Evolutionary conservation across 2,113 vertebrate genomes (phyloP).

Genomic region (Grantiella picta): DNA sequence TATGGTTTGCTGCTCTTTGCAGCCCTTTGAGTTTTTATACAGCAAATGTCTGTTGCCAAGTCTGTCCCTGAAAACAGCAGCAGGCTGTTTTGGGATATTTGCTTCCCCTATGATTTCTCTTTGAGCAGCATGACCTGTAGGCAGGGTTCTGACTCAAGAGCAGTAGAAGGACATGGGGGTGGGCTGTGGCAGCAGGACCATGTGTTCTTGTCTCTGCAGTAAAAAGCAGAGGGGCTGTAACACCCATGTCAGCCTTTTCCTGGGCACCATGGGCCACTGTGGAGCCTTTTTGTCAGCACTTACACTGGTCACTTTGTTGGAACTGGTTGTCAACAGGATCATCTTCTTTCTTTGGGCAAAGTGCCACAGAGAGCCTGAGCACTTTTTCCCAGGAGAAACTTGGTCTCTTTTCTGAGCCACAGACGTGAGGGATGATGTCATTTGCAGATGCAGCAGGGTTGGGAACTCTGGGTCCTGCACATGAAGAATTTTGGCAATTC

Average conservation of each 20-base stretch:
- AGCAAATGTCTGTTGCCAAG: not conserved
- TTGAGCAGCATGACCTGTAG: not conserved
- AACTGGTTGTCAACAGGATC: not conserved
- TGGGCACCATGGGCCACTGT: not conserved
- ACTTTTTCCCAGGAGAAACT: not conserved
- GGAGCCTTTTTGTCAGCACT: not conserved
- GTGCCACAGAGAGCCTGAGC: not conserved
- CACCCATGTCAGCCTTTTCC: not conserved
- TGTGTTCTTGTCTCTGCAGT: not conserved
- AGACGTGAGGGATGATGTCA: not conserved
- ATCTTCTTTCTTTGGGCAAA: not conserved
- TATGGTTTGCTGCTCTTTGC: not conserved
- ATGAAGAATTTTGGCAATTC: not conserved
- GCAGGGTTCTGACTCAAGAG: not conserved
- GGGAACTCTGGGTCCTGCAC: not conserved
- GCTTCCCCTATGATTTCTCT: not conserved
- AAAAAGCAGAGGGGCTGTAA: not conserved
- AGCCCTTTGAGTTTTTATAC: not conserved
- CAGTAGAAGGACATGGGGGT: not conserved
- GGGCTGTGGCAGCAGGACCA: not conserved
- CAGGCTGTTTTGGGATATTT: not conserved
- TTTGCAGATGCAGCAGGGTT: not conserved
- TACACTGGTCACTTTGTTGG: not conserved
- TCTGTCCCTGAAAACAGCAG: not conserved
- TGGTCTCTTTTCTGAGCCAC: not conserved